Percentiles rank a stretch among this genome's conserved stretches.
phyloP scores from a whole-genome alignment of 2,797 vertebrate species.

The Eospalax fontanierii region DNA sequence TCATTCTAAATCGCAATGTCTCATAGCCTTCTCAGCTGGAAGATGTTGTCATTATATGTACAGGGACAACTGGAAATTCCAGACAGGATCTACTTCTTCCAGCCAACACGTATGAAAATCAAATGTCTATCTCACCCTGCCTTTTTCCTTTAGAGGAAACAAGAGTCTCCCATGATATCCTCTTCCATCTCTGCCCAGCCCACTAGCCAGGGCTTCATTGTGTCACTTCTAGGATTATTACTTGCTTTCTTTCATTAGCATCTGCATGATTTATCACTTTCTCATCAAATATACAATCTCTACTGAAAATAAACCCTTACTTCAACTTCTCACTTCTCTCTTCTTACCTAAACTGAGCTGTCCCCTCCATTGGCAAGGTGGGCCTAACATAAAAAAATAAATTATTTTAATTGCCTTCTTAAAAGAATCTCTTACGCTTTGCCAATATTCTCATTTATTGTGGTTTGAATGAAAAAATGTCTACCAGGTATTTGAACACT shows the following conservation, averaged over 20 bases:
- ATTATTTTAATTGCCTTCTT: neutral
- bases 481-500: no score
- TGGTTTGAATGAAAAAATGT: no score
- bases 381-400: neutral
- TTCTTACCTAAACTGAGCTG: neutral
- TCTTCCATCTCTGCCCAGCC: fast-evolving
- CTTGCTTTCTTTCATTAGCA: neutral
- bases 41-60: neutral
- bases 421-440: neutral
- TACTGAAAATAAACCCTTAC: neutral
- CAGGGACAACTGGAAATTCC: neutral
- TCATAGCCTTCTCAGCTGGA: neutral
- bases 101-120: neutral
- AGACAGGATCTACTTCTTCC: neutral
- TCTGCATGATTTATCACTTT: no score
- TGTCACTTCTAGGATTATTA: neutral
- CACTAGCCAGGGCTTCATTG: neutral
- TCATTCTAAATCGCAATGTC: neutral
- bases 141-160: neutral
- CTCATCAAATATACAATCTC: neutral
- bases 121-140: fast-evolving
- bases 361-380: neutral
- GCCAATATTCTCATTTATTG: no score
- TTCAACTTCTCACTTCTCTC: neutral
- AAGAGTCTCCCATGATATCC: neutral